Percentiles rank a stretch among this genome's conserved stretches.
Evolutionary conservation across 1,140 invertebrate genomes (phyloP).

Genomic region (Pemphigus obesinymphae): DNA sequence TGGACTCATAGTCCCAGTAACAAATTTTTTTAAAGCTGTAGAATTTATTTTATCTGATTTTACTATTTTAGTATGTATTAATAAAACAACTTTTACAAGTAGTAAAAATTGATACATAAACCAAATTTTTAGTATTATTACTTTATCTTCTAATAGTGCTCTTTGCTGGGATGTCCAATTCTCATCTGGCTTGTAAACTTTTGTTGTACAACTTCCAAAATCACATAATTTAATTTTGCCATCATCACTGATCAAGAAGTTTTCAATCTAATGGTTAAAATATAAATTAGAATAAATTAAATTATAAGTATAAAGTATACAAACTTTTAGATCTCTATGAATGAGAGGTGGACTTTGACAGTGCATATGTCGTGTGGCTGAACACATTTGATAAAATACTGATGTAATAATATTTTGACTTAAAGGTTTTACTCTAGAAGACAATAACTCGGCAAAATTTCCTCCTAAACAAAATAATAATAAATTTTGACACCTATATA

Average conservation of each 20-base stretch:
- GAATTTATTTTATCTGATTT: background rate
- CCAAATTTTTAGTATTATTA: constrained; percentile 50
- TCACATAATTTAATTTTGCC: constrained; percentile 94
- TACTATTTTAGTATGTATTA: background rate
- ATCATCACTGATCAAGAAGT: constrained; percentile 69
- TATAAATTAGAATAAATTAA: constrained; percentile 22
- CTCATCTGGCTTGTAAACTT: constrained; percentile 75
- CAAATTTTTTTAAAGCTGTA: too few relatives aligned
- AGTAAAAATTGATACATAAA: background rate
- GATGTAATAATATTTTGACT: constrained; percentile 71
- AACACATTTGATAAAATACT: constrained; percentile 87
- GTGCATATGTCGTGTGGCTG: constrained; percentile 90
- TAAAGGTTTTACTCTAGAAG: constrained; percentile 60
- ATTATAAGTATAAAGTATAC: background rate
- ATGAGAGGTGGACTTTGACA: constrained; percentile 79
- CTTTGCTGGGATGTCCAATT: constrained; percentile 90
- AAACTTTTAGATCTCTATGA: constrained; percentile 86
- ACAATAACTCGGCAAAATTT: constrained; percentile 75
- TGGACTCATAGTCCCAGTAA: too few relatives aligned
- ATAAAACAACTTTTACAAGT: background rate
- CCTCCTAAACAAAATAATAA: constrained; percentile 57
- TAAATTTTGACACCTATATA: background rate
- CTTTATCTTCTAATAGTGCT: constrained; percentile 89
- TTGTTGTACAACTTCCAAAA: constrained; percentile 92
- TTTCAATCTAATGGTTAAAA: constrained; percentile 57